Evolutionary conservation across 2,113 vertebrate species (phyloP), one percentile per base, ranked within the genome.

Genomic region (Istiophorus platypterus): DNA sequence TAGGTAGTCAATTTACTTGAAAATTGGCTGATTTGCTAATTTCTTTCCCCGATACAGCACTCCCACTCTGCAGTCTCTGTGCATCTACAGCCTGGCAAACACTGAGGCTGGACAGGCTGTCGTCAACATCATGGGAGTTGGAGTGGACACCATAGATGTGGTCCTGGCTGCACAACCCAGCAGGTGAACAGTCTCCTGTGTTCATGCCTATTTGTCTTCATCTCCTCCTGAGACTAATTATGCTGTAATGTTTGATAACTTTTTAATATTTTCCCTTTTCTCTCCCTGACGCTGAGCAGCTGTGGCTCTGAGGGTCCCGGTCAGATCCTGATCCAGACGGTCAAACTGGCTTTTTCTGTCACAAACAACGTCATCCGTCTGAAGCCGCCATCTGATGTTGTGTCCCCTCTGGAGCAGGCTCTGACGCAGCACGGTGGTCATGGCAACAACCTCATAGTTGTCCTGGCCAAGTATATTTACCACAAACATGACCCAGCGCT

Each of bases 401-500:
- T 97, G 17, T 99, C 98, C 0, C 98, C 97, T 0, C 85, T 99
- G 70, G 98, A 99, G 70, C 98, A 99, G 89, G 97, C 97, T 0
- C 96, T 99, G 47, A 99, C 98, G 1, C 98, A 99, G 78, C 98
- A 99, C 0, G 96, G 98, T 42, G 97, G 97, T 74, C 98, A 99
- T 7, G 96, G 98, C 64, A 98, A 96, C 92, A 99, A 99, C 56
- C 96, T 99, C 70, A 97, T 99, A n/a, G 97, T 97, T 0, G 97
- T 99, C 59, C 88, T 99, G 90, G 98, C 98, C 68, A 99, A 99
- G 84, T 99, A 99, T 39, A 99, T 99, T 87, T 99, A 99, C 93
- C 98, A 99, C 91, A 99, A 96, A 76, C 97, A 99, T 0, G 98
- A 99, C 87, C 97, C 98, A 0, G 98, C 97, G 0, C 92, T 99